These are phyloP conservation scores for Manduca sexta DNA, from an alignment of 1,140 invertebrate genomes.

Conservation along the genomic window DNA sequence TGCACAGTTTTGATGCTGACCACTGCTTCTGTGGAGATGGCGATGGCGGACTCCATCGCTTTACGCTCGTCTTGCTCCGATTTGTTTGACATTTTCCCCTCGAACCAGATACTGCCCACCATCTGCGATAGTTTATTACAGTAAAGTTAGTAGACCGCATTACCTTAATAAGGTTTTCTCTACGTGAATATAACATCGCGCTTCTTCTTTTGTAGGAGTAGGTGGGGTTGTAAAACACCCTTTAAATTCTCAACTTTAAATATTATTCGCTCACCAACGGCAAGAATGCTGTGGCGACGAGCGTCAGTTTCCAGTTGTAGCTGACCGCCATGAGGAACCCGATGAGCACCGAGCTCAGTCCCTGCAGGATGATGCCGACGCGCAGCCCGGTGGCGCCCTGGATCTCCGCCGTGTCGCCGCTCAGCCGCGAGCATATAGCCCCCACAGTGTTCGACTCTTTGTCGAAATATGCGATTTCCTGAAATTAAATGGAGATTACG, in stretches of 20 bases:
- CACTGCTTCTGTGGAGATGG: constrained; percentile 85
- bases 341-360: constrained; percentile 81
- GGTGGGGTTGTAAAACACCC: no score
- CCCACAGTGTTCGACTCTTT: constrained; percentile 84
- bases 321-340: constrained; percentile 83
- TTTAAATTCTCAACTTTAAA: no score
- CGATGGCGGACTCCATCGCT: constrained; percentile 79
- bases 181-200: no score
- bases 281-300: constrained; percentile 84
- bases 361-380: constrained; percentile 85
- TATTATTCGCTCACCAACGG: constrained; percentile 78
- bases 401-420: constrained; percentile 85
- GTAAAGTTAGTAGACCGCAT: neutral
- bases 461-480: constrained; percentile 91
- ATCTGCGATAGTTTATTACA: constrained; percentile 55
- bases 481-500: neutral
- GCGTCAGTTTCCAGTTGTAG: constrained; percentile 87
- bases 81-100: constrained; percentile 57
- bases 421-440: constrained; percentile 83
- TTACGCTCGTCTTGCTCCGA: constrained; percentile 75
- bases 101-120: constrained; percentile 66
- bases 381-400: constrained; percentile 90
- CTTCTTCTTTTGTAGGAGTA: no score
- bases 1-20: constrained; percentile 86
- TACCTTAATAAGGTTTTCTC: no score